phyloP scores from a whole-genome alignment of 2,888 invertebrate species.

The Parnassius orleans region DNA sequence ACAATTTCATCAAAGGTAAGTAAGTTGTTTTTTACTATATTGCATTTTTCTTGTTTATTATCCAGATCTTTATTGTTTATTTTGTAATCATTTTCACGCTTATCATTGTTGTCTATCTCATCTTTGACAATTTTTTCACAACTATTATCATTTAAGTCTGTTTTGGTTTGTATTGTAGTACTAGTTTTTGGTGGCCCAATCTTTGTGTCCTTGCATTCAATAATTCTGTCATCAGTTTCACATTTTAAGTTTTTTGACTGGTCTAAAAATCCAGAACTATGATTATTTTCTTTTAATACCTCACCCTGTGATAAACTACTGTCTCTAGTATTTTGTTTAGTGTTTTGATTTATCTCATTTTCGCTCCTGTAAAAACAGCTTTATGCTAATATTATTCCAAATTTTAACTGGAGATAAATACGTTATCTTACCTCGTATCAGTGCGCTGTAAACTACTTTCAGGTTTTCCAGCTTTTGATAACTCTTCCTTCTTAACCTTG shows the following conservation, averaged over 20 bases:
- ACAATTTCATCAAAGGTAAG: conserved; percentile 7
- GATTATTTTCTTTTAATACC: not conserved
- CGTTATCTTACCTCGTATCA: conserved; percentile 2
- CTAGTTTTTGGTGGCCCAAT: not conserved
- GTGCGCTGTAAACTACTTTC: not conserved
- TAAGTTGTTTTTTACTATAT: not conserved
- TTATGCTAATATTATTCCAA: not conserved
- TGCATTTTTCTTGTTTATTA: not conserved
- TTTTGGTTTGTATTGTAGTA: not conserved
- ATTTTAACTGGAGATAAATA: not conserved
- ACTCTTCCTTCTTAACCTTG: not conserved
- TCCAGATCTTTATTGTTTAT: not conserved
- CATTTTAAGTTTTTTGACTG: not conserved
- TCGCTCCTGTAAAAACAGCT: conserved; percentile 1
- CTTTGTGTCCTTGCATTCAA: not conserved
- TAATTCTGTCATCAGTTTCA: not conserved
- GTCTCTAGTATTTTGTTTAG: not conserved
- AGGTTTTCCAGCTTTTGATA: not conserved
- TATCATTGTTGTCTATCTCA: not conserved
- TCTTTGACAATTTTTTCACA: not conserved
- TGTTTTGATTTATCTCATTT: conserved; percentile 3
- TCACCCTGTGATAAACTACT: not conserved
- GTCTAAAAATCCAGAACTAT: not conserved
- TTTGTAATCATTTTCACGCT: not conserved
- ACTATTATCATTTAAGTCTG: not conserved